A percentile compares a stretch with the other conserved stretches of the same genome.
Evolutionary conservation across 1,140 invertebrate species (phyloP).

Genomic region (Megathymus violae): DNA sequence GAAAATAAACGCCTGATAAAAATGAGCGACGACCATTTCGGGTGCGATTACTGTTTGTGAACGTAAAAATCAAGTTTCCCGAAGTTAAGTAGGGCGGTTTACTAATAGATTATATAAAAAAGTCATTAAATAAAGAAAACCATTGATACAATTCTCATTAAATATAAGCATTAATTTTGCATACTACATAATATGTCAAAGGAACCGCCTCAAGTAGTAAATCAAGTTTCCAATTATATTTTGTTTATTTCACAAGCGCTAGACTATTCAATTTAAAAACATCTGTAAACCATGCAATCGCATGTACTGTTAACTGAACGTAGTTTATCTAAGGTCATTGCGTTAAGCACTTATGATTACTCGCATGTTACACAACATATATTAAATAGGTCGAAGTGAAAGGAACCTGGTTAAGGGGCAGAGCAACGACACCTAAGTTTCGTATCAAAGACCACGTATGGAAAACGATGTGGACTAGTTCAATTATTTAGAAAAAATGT

Average conservation of each 20-base stretch:
- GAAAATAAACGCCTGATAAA: too few relatives aligned
- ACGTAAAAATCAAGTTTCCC: too few relatives aligned
- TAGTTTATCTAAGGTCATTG: slow-evolving; percentile 46
- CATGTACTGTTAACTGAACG: slow-evolving; percentile 20
- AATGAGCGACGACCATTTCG: too few relatives aligned
- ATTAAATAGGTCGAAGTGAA: slow-evolving; percentile 56
- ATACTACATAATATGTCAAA: too few relatives aligned
- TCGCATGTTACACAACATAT: slow-evolving; percentile 49
- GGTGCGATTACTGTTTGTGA: too few relatives aligned
- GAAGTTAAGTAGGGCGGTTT: too few relatives aligned
- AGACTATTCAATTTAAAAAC: slow-evolving; percentile 2
- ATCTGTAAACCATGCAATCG: slow-evolving; percentile 5
- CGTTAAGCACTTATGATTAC: slow-evolving; percentile 44
- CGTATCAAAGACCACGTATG: slow-evolving; percentile 34
- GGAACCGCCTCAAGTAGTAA: not conserved
- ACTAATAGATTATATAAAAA: too few relatives aligned
- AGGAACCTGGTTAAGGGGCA: slow-evolving; percentile 45
- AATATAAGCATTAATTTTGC: not conserved
- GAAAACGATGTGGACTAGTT: slow-evolving; percentile 14
- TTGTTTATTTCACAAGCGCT: not conserved
- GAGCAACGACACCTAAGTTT: slow-evolving; percentile 31
- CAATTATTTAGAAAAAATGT: not conserved
- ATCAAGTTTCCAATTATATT: not conserved
- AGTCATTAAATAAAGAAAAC: slow-evolving; percentile 35
- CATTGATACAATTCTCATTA: not conserved